Conservation (phyloP, 2,113 vertebrate genomes). For the Nettapus auritus region DNA sequence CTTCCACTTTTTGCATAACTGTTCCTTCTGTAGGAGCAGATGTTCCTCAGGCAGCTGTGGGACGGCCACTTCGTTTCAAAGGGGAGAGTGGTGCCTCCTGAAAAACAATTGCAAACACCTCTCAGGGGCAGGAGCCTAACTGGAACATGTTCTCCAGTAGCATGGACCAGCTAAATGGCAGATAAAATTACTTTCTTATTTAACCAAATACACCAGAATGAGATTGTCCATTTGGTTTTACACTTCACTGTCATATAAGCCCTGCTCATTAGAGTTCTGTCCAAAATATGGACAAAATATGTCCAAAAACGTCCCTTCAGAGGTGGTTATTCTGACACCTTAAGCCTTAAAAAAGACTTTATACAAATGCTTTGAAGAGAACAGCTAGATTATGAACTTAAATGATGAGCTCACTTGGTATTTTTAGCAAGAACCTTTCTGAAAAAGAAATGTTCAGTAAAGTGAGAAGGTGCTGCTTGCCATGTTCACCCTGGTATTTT, state of each 20-base stretch:
- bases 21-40: not conserved
- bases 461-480: slow-evolving; percentile 17
- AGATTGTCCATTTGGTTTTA: not conserved
- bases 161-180: not conserved
- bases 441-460: slow-evolving; percentile 18
- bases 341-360: not conserved
- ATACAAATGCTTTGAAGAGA: not conserved
- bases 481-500: not conserved
- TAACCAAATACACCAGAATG: not conserved
- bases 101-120: not conserved
- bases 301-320: not conserved
- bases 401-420: not conserved
- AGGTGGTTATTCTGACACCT: not conserved
- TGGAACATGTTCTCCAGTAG: not conserved
- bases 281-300: not conserved
- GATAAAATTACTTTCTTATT: not conserved
- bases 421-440: slow-evolving; percentile 37
- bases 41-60: not conserved
- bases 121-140: not conserved
- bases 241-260: not conserved
- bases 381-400: slow-evolving; percentile 38
- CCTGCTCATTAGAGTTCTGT: not conserved
- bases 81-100: not conserved
- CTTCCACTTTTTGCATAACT: not conserved
- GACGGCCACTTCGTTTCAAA: not conserved